Evolutionary conservation across 2,113 vertebrate genomes (phyloP).

Genomic region (Oxyruncus cristatus): DNA sequence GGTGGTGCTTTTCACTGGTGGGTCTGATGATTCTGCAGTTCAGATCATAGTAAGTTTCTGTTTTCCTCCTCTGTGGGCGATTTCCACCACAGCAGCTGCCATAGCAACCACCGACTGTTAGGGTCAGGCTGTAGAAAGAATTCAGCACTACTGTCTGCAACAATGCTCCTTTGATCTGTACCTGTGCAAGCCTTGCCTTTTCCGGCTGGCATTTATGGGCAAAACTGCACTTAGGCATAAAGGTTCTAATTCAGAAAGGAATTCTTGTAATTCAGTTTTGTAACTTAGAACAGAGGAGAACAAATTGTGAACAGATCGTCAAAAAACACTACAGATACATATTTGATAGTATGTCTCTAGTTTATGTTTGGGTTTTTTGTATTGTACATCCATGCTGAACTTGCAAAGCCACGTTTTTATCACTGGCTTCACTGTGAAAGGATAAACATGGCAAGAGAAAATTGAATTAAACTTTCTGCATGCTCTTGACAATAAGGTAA

Average conservation of each 20-base stretch:
- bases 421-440: not conserved
- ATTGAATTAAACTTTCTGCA: not conserved
- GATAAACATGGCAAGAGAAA: not conserved
- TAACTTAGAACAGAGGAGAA: not conserved
- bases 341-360: not conserved
- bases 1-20: not conserved
- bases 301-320: not conserved
- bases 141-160: not conserved
- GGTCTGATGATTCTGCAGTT: not conserved
- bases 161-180: not conserved
- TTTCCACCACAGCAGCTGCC: not conserved
- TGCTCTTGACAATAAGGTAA: not conserved
- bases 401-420: not conserved
- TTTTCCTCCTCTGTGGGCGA: not conserved
- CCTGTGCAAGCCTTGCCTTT: not conserved
- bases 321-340: not conserved
- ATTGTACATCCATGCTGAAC: not conserved
- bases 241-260: not conserved
- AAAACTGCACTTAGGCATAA: not conserved
- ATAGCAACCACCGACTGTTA: not conserved
- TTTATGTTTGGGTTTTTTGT: not conserved
- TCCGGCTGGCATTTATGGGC: not conserved
- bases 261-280: not conserved
- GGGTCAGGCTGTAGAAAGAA: not conserved
- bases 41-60: not conserved